Evolutionary conservation across 2,113 vertebrate genomes (phyloP), one percentile per base, ranked within the genome.

Genomic region (Siniperca knerii): DNA sequence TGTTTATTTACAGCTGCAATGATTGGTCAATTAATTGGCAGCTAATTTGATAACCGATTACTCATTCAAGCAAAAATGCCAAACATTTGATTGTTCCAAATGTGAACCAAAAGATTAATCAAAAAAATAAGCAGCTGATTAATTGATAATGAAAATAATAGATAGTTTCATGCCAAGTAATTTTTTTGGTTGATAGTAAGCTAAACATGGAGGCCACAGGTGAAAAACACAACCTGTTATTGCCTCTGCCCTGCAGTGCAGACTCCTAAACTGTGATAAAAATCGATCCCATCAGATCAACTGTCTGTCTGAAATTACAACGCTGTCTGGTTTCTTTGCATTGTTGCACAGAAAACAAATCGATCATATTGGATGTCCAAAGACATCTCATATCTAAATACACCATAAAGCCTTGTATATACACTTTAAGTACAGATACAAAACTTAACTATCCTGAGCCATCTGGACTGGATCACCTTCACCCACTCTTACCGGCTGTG

Each of bases 381-480:
- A 48, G 25, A 77, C 52, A 67, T 61, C n/a, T 76, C 69, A 84
- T 69, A 79, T 77, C 62, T 54, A 4, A 75, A 74, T 42, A 50
- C 69, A 57, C 57, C 37, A 23, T 12, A 52, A n/a, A 68, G 66
- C 23, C 48, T 13, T 8, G 40, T 73, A 37, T 10, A 25, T 57
- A 46, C 58, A 25, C 62, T 81, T 69, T 12, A 77, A 42, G 78
- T 2, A 13, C 73, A 65, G 48, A 72, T 0, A 44, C 81, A 66
- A 69, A 66, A 66, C 52, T 74, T 33, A 10, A 12, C 12, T 16
- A 4, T 40, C 12, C 9, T 58, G 68, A 64, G 62, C 87, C 87
- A 89, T 88, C 23, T 91, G 77, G 79, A 54, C 66, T 10, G n/a
- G 69, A 80, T 87, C 84, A 83, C 89, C 91, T 90, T 85, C 68